These are phyloP conservation scores for Standfussiana lucernea DNA, from an alignment of 2,888 invertebrate genomes.

Conservation along the genomic window DNA sequence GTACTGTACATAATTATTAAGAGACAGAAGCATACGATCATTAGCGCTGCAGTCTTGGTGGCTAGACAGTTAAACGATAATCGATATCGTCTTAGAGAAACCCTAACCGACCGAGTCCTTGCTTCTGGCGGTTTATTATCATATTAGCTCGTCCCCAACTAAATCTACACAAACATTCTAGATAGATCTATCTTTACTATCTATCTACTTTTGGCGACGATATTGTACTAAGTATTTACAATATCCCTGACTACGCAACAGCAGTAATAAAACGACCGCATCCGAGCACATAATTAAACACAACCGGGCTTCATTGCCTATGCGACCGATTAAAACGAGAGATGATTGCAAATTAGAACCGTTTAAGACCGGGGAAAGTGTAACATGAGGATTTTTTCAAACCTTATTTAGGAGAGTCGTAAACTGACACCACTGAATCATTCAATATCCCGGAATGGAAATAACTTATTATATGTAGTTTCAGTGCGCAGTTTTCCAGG, in stretches of 20 bases:
- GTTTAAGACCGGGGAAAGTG: not conserved
- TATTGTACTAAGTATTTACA: not conserved
- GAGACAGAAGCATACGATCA: conserved; percentile 14
- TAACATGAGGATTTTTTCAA: not conserved
- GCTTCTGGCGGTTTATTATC: conserved; percentile 4
- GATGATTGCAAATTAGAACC: not conserved
- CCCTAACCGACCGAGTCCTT: conserved; percentile 13
- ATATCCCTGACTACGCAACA: not conserved
- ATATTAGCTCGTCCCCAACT: not conserved
- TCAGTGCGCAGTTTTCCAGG: not conserved
- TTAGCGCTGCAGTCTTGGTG: conserved; percentile 6
- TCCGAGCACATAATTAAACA: conserved; percentile 1
- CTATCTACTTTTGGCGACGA: not conserved
- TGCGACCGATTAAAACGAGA: not conserved
- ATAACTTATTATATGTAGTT: not conserved
- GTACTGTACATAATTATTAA: not conserved
- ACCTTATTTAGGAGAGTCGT: not conserved
- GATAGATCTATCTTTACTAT: not conserved
- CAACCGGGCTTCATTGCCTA: not conserved
- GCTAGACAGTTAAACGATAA: conserved; percentile 40
- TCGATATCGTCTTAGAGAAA: conserved; percentile 31
- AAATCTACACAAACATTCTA: no score
- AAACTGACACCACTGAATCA: not conserved
- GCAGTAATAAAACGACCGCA: not conserved
- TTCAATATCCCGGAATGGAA: not conserved